Base-by-base conservation (phyloP, 2,888 invertebrate genomes). In the Bedellia somnulentella region DNA sequence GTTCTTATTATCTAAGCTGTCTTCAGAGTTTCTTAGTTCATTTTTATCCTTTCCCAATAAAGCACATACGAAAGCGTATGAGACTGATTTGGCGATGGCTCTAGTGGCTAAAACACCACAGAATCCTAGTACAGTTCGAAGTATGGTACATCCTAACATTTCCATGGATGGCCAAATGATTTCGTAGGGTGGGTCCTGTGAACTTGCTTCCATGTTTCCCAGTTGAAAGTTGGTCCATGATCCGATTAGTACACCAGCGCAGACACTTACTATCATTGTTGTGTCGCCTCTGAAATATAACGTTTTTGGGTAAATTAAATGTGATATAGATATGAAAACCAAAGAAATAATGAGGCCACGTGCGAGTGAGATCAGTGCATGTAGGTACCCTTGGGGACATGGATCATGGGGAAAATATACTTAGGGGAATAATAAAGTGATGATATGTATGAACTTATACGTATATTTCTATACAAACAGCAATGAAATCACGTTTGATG, bases 171-270 rank as follows among this genome's bases (percentile, higher is more conserved):
- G 91, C 86, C 90, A 89, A 45, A 87, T 81, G 46, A 93, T 83
- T 34, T 78, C 58, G 59, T 89, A 91, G 1, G 88, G 88, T 4
- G 89, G 89, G 16, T 79, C 63, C 5, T 64, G 57, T n/a, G 78
- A 50, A 38, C 81, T 79, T 22, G 77, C 67, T n/a, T 54, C 59
- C 76, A 86, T 78, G 49, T 82, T 79, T n/a, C 90, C 90, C 9
- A 85, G 76, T 55, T 85, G 89, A 57, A 85, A 92, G 67, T 90
- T 90, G 23, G 87, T 64, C 93, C 93, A 93, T 4, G 89, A 82
- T 12, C 92, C 93, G 2, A 82, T 58, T 27, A 86, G 80, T 36
- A 92, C 79, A 29, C 93, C 93, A 2, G 85, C 81, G 40, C 86
- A 86, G 4, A 89, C 89, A 31, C 89, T 89, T 39, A 93, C 79